A percentile compares a stretch with the other conserved stretches of the same genome.
Conservation (phyloP, 1,140 invertebrate species). For the Drepana arcuata region DNA sequence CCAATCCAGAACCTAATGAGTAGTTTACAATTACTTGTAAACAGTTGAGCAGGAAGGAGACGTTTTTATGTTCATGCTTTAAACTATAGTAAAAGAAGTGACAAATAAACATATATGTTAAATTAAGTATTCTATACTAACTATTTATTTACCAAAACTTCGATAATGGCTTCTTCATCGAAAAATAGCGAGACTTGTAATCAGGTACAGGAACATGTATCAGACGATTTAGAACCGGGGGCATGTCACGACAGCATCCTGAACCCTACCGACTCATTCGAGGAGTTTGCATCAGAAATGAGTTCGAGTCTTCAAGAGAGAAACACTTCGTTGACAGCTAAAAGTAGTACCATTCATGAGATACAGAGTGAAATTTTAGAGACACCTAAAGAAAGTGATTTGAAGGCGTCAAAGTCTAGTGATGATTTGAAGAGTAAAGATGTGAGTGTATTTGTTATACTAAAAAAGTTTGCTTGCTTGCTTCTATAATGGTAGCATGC, state of each 20-base stretch:
- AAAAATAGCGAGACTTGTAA: slow-evolving; percentile 26
- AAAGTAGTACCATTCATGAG: slow-evolving; percentile 71
- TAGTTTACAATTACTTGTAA: no score
- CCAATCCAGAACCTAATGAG: no score
- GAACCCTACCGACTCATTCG: slow-evolving; percentile 78
- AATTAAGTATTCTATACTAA: no score
- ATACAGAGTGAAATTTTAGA: slow-evolving; percentile 72
- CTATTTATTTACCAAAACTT: no score
- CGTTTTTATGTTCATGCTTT: no score
- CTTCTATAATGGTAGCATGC: no score
- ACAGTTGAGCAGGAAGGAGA: no score
- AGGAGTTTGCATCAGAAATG: slow-evolving; percentile 79
- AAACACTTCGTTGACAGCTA: slow-evolving; percentile 47
- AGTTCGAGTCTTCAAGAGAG: slow-evolving; percentile 74
- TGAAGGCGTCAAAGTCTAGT: slow-evolving; percentile 44
- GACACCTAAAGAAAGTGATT: slow-evolving; percentile 29
- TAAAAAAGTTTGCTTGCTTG: no score
- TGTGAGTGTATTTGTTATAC: slow-evolving; percentile 26
- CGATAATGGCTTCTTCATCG: slow-evolving; percentile 58
- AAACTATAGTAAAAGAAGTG: no score
- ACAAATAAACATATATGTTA: no score
- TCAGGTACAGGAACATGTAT: slow-evolving; percentile 18
- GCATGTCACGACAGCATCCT: slow-evolving; percentile 75
- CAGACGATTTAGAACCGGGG: slow-evolving; percentile 43
- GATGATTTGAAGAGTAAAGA: slow-evolving; percentile 55